Conservation (phyloP, 2,797 vertebrate genomes). For the Macrochelys suwanniensis region DNA sequence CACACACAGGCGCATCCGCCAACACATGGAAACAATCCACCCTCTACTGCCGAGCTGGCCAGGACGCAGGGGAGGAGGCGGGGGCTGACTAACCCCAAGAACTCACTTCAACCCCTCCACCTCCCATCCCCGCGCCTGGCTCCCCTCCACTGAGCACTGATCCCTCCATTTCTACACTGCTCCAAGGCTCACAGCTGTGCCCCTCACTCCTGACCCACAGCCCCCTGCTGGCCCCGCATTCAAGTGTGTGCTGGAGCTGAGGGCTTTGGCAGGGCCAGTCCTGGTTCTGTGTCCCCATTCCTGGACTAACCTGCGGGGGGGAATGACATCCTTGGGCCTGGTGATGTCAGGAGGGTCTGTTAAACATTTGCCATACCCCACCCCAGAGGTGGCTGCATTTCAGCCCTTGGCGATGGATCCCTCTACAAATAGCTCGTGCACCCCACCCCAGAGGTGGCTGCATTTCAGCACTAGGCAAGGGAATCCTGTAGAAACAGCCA, state of each 20-base stretch:
- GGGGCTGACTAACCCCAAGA: not conserved
- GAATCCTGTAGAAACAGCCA: not conserved
- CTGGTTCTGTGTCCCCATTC: not conserved
- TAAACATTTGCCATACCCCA: not conserved
- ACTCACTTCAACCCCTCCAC: not conserved
- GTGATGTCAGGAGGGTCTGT: not conserved
- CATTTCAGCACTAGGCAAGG: not conserved
- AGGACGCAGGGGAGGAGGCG: too few species aligned
- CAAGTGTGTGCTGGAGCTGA: not conserved
- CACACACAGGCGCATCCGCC: not conserved
- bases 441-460: not conserved
- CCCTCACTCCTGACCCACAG: not conserved
- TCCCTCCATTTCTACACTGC: not conserved
- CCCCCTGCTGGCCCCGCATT: not conserved
- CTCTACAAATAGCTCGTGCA: not conserved
- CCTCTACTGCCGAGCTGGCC: not conserved
- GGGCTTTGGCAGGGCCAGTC: not conserved
- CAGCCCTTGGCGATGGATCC: not conserved
- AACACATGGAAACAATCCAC: not conserved
- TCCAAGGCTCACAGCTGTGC: not conserved
- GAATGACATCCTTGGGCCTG: not conserved
- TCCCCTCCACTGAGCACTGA: not conserved
- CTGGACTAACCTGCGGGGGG: not conserved
- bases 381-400: not conserved
- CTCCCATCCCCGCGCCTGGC: not conserved